Evolutionary conservation across 1,140 invertebrate species (phyloP).

Genomic region (Geopemphigus sp.): DNA sequence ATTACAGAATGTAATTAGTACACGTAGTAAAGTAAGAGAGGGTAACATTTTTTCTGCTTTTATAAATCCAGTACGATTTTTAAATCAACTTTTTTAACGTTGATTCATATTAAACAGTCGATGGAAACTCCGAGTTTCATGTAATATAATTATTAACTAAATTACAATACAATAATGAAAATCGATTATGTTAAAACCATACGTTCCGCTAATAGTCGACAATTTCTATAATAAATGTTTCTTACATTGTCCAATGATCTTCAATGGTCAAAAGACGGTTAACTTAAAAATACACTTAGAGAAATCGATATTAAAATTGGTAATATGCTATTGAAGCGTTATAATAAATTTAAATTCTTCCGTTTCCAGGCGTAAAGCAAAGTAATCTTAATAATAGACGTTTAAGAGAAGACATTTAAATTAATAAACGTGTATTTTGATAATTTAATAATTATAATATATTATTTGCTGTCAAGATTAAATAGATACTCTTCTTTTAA

Average conservation of each 20-base stretch:
- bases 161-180: no score
- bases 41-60: no score
- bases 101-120: no score
- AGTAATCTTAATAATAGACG: slow-evolving; percentile 22
- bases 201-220: no score
- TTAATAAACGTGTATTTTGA: background rate
- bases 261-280: background rate
- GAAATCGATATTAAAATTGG: slow-evolving; percentile 16
- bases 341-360: slow-evolving; percentile 4
- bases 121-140: no score
- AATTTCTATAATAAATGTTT: background rate
- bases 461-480: slow-evolving; percentile 13
- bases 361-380: background rate
- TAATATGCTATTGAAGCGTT: background rate
- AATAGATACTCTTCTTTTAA: background rate
- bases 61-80: no score
- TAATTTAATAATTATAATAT: slow-evolving; percentile 30
- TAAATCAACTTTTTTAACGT: no score
- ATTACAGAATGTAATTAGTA: no score
- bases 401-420: slow-evolving; percentile 24
- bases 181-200: no score
- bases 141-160: no score
- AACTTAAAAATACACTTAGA: background rate
- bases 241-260: background rate
- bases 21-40: no score